Base-by-base conservation (phyloP, 1,140 invertebrate species). In the Hyphantria cunea region DNA sequence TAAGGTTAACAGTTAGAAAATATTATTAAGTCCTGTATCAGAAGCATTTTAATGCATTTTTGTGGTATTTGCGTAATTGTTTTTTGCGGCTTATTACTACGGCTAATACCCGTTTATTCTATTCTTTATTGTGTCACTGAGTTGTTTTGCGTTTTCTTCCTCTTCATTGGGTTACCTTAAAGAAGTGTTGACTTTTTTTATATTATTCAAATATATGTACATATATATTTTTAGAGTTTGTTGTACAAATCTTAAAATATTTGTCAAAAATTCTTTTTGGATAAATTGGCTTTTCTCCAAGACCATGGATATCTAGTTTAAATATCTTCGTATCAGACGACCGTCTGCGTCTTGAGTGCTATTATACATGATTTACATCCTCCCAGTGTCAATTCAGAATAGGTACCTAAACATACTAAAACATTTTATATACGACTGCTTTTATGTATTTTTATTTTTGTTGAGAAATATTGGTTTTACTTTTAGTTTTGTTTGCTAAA, bases 211-310 rank as follows among this genome's bases (percentile, higher is more conserved):
- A 6, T 6, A 41, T 14, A 31, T 45, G 14, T 8, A 58, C n/a
- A n/a, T n/a, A 58, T 15, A 39, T 49, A 15, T 48, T 13, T 31
- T 52, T 32, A 25, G 32, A 34, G 17, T 34, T 51, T 49, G 45
- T 58, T 48, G 13, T n/a, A 17, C 44, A 53, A 53, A 48, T 55
- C 42, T 61, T 31, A 56, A 64, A 48, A 58, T 48, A 53, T 49
- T 66, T 68, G 52, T 64, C 54, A 71, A 74, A 25, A 77, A 74
- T 72, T 68, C 64, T 72, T 66, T 83, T 83, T 78, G 70, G 74
- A 70, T 62, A 82, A 73, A 74, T 83, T 86, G 84, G 84, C 82
- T 53, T 12, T 6, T 39, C 44, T 79, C 84, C 84, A 84, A 70
- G 37, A 50, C 63, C 37, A 54, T 71, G 71, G 76, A 79, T 82